Evolutionary conservation across 2,797 vertebrate species (phyloP).

Genomic region (Alca torda): DNA sequence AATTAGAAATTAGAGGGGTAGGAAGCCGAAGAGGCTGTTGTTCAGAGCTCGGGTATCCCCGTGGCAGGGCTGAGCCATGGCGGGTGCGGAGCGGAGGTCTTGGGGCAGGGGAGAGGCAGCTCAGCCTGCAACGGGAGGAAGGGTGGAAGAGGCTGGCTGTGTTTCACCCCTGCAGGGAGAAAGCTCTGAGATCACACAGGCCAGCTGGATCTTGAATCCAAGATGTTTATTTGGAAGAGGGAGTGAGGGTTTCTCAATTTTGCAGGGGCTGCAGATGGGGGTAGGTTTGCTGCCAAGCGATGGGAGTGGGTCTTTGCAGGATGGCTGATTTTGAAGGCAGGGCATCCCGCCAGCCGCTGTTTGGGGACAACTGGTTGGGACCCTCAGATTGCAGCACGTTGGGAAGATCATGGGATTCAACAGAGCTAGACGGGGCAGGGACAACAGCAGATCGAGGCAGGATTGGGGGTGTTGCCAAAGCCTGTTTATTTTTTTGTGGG

Average conservation of each 20-base stretch:
- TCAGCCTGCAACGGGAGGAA: background rate
- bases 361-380: background rate
- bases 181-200: conserved; percentile 51
- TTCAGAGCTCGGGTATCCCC: background rate
- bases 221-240: conserved; percentile 58
- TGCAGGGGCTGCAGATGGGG: conserved; percentile 41
- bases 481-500: background rate
- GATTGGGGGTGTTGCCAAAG: conserved; percentile 5
- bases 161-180: conserved; percentile 51
- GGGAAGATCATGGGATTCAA: background rate
- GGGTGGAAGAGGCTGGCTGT: conserved; percentile 46
- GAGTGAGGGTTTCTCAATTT: conserved; percentile 44
- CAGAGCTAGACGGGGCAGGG: background rate
- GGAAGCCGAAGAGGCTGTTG: background rate
- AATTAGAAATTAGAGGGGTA: background rate
- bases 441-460: background rate
- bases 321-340: background rate
- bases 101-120: background rate
- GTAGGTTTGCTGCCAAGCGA: background rate
- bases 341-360: background rate
- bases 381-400: background rate
- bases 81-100: background rate
- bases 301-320: conserved; percentile 1
- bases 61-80: background rate
- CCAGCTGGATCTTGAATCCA: conserved; percentile 55